These are phyloP conservation scores for Anguilla rostrata DNA, from an alignment of 2,113 vertebrate genomes.

Conservation along the genomic window DNA sequence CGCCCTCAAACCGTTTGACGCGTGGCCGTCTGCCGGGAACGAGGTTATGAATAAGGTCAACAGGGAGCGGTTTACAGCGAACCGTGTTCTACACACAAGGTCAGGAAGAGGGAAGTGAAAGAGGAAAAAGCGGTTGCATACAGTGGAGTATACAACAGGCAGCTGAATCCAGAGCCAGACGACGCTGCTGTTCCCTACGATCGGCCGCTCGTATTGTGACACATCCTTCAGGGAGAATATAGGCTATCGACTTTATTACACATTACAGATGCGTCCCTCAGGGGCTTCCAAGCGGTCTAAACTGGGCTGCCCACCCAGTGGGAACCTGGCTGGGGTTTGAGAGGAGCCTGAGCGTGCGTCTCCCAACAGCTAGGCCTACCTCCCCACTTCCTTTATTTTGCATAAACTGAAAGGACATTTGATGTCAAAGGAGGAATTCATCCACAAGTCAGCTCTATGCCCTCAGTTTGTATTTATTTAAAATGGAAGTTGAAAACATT, in stretches of 20 bases:
- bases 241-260: background rate
- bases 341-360: background rate
- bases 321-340: background rate
- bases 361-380: background rate
- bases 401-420: conserved; percentile 42
- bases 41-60: background rate
- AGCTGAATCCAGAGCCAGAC: background rate
- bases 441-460: conserved; percentile 37
- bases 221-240: conserved; percentile 18
- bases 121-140: background rate
- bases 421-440: conserved; percentile 39
- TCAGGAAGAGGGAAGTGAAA: background rate
- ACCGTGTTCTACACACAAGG: background rate
- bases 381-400: background rate
- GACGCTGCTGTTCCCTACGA: conserved; percentile 14
- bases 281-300: background rate
- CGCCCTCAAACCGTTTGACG: background rate
- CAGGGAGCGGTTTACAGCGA: background rate
- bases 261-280: conserved; percentile 21
- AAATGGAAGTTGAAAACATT: conserved; percentile 54
- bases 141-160: background rate
- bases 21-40: background rate
- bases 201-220: background rate
- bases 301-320: background rate
- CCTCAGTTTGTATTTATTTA: conserved; percentile 46